Base-by-base conservation (phyloP, 53 echinoderm and acorn worm species). In the Paracentrotus lividus region DNA sequence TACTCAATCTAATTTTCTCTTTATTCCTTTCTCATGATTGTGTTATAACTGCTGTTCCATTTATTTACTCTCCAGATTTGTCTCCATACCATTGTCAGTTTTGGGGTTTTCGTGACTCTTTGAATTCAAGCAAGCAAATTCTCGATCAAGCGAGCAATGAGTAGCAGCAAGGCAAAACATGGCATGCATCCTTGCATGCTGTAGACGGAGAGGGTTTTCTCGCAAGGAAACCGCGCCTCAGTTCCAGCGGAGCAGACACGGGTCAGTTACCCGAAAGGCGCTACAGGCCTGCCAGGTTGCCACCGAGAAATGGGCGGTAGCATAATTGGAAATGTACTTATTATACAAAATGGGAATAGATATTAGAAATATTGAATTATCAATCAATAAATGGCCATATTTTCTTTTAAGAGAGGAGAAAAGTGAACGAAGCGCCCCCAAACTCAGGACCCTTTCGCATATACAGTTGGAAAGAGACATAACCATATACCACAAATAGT, bases 141-240 rank as follows among this genome's bases (percentile, higher is more conserved):
- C 36, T 40, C 36, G 40, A 21, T 38, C 36, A 72, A 40, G 72
- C 72, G 72, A 40, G 72, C 72, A 32, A 67, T 20, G 21, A 36
- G 33, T 16, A 36, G 72, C 36, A 72, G 72, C 72, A 72, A 32
- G 40, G 72, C 72, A 85, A 47, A 85, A 49, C 85, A 1, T 49
- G 47, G 49, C 49, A 85, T 16, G 85, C 32, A n/a, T n/a, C n/a
- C n/a, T 31, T 36, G 40, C 72, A 16, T 4, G 72, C 40, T 72
- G 72, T 21, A 72, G 40, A 72, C 21, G 21, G 72, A 72, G 1
- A 32, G 16, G 40, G 72, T 36, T 40, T 72, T 72, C 72, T 72
- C 40, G 72, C 32, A 20, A 32, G 72, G 85, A 85, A 85, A 51
- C 85, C 85, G 51, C 85, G 85, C 85, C 85, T 51, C 85, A 27